Evolutionary conservation across 2,888 invertebrate species (phyloP).

Genomic region (Icerya purchasi): DNA sequence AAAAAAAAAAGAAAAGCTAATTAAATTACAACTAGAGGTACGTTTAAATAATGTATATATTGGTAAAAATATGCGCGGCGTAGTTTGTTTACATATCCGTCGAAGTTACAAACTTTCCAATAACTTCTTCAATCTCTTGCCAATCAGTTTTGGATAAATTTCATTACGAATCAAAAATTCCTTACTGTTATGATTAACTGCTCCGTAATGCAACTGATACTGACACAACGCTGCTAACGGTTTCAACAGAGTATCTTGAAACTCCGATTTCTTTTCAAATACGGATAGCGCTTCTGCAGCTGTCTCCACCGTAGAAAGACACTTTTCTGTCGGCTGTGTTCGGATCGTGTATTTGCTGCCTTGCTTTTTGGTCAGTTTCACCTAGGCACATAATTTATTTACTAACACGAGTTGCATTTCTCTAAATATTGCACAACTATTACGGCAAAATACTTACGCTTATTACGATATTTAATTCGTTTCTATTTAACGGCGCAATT

Average conservation of each 20-base stretch:
- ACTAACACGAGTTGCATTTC: no score
- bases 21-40: no score
- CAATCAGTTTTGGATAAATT: constrained; percentile 56
- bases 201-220: constrained; percentile 74
- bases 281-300: constrained; percentile 57
- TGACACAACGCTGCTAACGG: constrained; percentile 66
- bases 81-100: no score
- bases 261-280: constrained; percentile 44
- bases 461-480: no score
- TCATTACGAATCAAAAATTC: constrained; percentile 64
- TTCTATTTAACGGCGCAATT: background rate
- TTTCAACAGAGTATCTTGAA: constrained; percentile 43
- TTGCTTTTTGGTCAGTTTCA: constrained; percentile 48
- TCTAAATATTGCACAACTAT: no score
- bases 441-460: background rate
- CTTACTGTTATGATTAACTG: constrained; percentile 81
- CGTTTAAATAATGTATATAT: no score
- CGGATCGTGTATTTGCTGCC: constrained; percentile 76
- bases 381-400: constrained; percentile 26
- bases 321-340: constrained; percentile 79
- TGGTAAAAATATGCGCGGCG: no score
- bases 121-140: constrained; percentile 36
- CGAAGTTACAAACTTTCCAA: no score
- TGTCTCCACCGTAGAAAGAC: constrained; percentile 73
- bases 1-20: no score